Percentiles rank a stretch among this genome's conserved stretches.
These are phyloP conservation scores for Alligator sinensis DNA, from an alignment of 2,113 vertebrate genomes.

Conservation along the genomic window DNA sequence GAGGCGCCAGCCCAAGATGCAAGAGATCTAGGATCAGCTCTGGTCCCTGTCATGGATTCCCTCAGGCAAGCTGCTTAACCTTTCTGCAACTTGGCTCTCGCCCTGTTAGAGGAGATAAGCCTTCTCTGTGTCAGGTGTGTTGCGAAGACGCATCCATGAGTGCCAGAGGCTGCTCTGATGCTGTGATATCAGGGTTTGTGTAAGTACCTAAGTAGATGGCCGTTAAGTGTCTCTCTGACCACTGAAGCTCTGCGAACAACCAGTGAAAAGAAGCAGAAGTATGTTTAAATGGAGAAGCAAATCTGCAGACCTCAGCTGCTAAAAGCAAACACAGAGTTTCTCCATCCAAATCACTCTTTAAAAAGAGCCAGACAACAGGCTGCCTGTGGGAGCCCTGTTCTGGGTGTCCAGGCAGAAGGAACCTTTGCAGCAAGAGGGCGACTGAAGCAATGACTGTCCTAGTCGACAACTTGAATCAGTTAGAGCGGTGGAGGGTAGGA, in stretches of 20 bases:
- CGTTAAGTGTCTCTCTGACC: not conserved
- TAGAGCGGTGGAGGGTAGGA: too few species aligned
- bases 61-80: not conserved
- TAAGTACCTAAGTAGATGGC: not conserved
- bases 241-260: not conserved
- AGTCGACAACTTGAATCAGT: not conserved
- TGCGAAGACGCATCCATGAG: not conserved
- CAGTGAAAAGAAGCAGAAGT: not conserved
- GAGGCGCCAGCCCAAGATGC: not conserved
- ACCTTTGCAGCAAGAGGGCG: not conserved
- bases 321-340: constrained; percentile 8
- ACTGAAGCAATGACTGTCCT: not conserved
- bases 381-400: not conserved
- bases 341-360: not conserved
- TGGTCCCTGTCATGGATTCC: not conserved
- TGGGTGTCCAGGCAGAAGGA: not conserved
- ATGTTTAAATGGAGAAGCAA: not conserved
- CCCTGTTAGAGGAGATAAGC: not conserved
- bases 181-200: not conserved
- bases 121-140: not conserved
- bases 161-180: not conserved
- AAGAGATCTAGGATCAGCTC: not conserved
- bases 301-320: not conserved
- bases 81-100: not conserved
- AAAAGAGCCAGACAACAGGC: not conserved